A percentile compares a stretch with the other conserved stretches of the same genome.
These are phyloP conservation scores for Lamproptera curius DNA, from an alignment of 2,888 invertebrate species.

Conservation along the genomic window DNA sequence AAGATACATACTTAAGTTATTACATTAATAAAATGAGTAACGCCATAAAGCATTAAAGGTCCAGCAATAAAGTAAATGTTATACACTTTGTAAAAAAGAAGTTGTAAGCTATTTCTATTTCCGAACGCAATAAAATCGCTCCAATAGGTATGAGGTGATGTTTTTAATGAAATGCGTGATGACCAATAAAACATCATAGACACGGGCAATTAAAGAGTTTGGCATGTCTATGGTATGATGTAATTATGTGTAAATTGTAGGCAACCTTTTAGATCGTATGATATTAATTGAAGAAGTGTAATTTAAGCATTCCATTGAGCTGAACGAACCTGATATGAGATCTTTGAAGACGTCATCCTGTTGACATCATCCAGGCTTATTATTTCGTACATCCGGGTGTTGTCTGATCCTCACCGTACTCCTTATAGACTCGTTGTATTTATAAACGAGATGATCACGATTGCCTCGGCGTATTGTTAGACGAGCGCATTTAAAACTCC, in stretches of 20 bases:
- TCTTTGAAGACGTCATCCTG: slow-evolving; percentile 51
- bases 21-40: too few species aligned
- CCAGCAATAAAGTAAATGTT: neutral
- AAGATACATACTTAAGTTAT: too few species aligned
- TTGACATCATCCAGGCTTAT: slow-evolving; percentile 61
- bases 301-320: slow-evolving; percentile 18
- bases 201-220: neutral
- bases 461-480: slow-evolving; percentile 11
- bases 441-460: slow-evolving; percentile 18
- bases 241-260: slow-evolving; percentile 5
- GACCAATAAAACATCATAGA: neutral
- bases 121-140: neutral
- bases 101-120: neutral
- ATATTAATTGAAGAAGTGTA: slow-evolving; percentile 16
- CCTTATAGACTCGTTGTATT: slow-evolving; percentile 28
- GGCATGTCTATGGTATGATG: slow-evolving; percentile 8
- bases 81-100: neutral
- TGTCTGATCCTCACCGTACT: slow-evolving; percentile 38
- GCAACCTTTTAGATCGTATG: slow-evolving; percentile 7
- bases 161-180: neutral
- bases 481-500: slow-evolving; percentile 5
- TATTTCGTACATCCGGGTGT: slow-evolving; percentile 58
- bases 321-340: slow-evolving; percentile 31
- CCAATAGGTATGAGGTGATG: neutral
- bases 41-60: too few species aligned